A percentile compares a stretch with the other conserved stretches of the same genome.
These are phyloP conservation scores for Pelecanus crispus DNA, from an alignment of 2,113 vertebrate species.

Conservation along the genomic window DNA sequence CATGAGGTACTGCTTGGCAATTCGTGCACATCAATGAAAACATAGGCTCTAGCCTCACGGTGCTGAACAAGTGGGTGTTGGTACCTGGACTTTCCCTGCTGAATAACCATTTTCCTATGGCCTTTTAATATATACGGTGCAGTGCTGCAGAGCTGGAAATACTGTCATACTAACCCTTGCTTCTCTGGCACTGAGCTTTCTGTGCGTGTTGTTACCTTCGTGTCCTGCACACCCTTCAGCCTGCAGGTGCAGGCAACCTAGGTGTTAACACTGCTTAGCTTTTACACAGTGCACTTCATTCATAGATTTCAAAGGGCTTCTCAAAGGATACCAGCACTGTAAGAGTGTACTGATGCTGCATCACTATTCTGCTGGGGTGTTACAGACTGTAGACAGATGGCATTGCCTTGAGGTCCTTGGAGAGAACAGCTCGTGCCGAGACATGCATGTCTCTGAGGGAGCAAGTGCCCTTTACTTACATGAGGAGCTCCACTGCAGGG, in stretches of 20 bases:
- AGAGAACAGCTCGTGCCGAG: not conserved
- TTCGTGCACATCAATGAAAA: not conserved
- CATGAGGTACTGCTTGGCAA: not conserved
- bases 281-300: not conserved
- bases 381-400: not conserved
- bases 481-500: not conserved
- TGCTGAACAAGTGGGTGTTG: not conserved
- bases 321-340: not conserved
- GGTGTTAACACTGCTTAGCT: not conserved
- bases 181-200: not conserved
- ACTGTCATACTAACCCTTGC: not conserved
- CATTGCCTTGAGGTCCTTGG: not conserved
- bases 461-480: not conserved
- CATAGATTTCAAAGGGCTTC: not conserved
- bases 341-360: not conserved
- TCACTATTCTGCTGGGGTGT: not conserved
- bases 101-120: not conserved
- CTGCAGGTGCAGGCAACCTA: not conserved
- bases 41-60: not conserved
- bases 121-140: rapidly evolving
- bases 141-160: not conserved
- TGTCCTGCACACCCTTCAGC: not conserved
- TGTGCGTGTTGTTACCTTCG: rapidly evolving
- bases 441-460: not conserved
- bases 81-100: not conserved